Base-by-base conservation (phyloP, 2,113 vertebrate genomes). In the Benitochromis conjunctus region DNA sequence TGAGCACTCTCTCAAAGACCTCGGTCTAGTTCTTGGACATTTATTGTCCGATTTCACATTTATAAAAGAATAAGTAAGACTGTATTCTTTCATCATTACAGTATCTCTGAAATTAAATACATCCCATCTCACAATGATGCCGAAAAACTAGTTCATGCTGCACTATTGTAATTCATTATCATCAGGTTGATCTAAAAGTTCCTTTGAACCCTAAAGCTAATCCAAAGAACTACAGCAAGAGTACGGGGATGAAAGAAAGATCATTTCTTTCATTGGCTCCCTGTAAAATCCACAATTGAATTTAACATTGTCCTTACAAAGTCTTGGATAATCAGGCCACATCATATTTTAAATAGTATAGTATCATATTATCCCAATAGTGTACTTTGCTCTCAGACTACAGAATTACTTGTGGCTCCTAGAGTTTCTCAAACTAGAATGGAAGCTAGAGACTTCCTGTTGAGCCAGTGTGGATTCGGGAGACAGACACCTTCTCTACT, bases 401-500 rank as follows among this genome's bases (percentile, higher is more conserved):
- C 13, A 46, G 13, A 46, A 43, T 16, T 71, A 26, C 21, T 26
- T 46, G 66, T 46, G 13, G 21, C 3, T 71, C 13, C 66, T 43
- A 8, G 41, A 46, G 38, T 71, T 46, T 46, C 21, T 71, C 24
- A 26, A 64, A 64, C 34, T 64, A 64, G 34, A 64, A 64, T 64
- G 60, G 60, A 18, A 46, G 66, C 21, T 21, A 71, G 21, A 46
- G 41, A 16, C 66, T 46, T 26, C 0, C 13, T 46, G n/a, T 46
- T 21, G 13, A 48, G 14, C 46, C 43, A 14, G 43, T 46, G 6
- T 46, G 43, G 43, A 46, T 14, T 46, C 6, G 13, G 46, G 13
- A 48, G 46, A 71, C 38, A 46, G 41, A 71, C 41, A 46, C 21
- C 8, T 0, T 0, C 13, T 71, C 66, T 26, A 0, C 43, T 26